Conservation (phyloP, 1,140 invertebrate genomes). For the Melanaphis sacchari region DNA sequence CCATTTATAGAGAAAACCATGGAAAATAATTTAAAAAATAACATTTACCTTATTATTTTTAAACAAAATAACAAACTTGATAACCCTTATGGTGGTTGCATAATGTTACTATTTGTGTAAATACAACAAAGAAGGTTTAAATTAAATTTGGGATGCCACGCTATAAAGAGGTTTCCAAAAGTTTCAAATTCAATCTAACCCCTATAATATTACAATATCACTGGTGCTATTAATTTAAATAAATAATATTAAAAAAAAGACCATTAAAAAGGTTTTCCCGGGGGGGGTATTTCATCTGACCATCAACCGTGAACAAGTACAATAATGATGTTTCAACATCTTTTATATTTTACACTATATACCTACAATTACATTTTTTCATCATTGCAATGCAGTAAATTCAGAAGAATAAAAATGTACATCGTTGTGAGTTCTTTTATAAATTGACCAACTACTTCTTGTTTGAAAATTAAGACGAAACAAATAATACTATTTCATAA, state of each 20-base stretch:
- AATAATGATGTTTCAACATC: conserved; percentile 29
- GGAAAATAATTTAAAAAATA: not conserved
- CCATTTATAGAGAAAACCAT: not conserved
- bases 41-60: not conserved
- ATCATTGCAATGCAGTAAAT: too few species aligned
- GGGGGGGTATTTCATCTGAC: not conserved
- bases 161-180: not conserved
- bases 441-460: not conserved
- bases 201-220: conserved; percentile 17
- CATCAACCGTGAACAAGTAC: conserved; percentile 18
- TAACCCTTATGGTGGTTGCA: not conserved
- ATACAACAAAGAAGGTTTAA: not conserved
- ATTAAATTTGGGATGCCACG: conserved; percentile 6
- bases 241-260: not conserved
- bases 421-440: not conserved
- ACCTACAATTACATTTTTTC: not conserved
- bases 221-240: conserved; percentile 17
- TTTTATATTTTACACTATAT: not conserved
- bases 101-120: not conserved
- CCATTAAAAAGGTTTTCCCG: conserved; percentile 36
- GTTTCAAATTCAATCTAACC: conserved; percentile 35
- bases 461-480: not conserved
- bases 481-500: not conserved
- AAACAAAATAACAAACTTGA: not conserved
- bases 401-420: not conserved